Evolutionary conservation across 2,113 vertebrate genomes (phyloP), one percentile per base, ranked within the genome.

Genomic region (Hemichromis elongatus): DNA sequence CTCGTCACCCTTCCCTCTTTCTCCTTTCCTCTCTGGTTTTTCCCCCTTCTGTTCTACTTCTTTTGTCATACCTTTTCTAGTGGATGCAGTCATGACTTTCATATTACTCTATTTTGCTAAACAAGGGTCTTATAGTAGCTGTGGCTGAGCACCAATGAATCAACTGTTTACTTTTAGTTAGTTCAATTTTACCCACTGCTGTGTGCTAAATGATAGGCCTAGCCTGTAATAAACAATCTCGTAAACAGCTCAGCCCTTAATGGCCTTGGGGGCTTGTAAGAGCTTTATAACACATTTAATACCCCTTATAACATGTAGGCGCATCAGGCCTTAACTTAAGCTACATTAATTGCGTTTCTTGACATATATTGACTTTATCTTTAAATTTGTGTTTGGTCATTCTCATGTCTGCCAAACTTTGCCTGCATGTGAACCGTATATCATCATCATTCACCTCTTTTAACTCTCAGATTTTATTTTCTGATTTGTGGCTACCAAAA

Each of bases 201-300:
- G 87, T 42, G 80, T 90, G 90, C 88, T 88, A 94, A 94, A 92
- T 92, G 88, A 96, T 95, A 95, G 95, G 59, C 90, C 87, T 63
- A 86, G 91, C 79, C 91, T 92, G 92, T 95, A 94, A 95, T 95
- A 96, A 95, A 95, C 92, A 94, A 93, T 94, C 93, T 96, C 91
- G 85, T 96, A 94, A 96, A 96, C 91, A 91, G 88, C 93, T 93
- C 92, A 90, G 92, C 87, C 90, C 92, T 82, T 84, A 92, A 91
- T 94, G 87, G 94, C 94, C 93, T 90, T 59, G 91, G 90, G 93
- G 85, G 83, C 92, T 95, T 94, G 91, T 95, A 95, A 95, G 91
- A 82, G 88, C 93, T 94, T 95, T 94, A 94, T 95, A 95, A 95
- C 92, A 95, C 91, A 88, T 95, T 96, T 96, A 96, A 95, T 95